Evolutionary conservation across 1,140 invertebrate species (phyloP).

Genomic region (Metaphire vulgaris): DNA sequence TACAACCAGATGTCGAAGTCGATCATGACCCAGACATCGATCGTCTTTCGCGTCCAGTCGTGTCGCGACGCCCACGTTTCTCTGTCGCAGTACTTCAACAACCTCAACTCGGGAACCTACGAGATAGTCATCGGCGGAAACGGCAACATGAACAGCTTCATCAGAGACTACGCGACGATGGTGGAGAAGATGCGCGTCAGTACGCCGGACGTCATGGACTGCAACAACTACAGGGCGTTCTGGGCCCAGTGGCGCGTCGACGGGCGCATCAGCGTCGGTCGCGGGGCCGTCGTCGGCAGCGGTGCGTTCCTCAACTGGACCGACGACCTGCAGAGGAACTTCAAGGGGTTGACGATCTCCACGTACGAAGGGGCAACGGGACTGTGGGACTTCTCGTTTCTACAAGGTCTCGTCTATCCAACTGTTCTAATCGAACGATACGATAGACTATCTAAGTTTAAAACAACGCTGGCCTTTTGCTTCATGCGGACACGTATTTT

Average conservation of each 20-base stretch:
- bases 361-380: background rate
- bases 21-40: background rate
- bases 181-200: background rate
- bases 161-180: background rate
- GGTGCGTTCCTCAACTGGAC: background rate
- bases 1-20: conserved; percentile 1
- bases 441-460: no score
- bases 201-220: conserved; percentile 4
- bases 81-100: background rate
- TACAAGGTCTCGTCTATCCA: background rate
- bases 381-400: background rate
- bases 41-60: conserved; percentile 6
- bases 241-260: background rate
- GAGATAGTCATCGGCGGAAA: conserved; percentile 17
- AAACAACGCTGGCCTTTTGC: no score
- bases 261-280: background rate
- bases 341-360: background rate
- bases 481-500: no score
- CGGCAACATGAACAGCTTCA: conserved; percentile 4
- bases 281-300: background rate
- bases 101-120: background rate
- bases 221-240: conserved; percentile 9
- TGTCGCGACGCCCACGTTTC: conserved; percentile 1
- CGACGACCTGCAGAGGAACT: background rate
- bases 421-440: no score